Conservation (phyloP, 2,797 vertebrate species). For the Columba guinea region DNA sequence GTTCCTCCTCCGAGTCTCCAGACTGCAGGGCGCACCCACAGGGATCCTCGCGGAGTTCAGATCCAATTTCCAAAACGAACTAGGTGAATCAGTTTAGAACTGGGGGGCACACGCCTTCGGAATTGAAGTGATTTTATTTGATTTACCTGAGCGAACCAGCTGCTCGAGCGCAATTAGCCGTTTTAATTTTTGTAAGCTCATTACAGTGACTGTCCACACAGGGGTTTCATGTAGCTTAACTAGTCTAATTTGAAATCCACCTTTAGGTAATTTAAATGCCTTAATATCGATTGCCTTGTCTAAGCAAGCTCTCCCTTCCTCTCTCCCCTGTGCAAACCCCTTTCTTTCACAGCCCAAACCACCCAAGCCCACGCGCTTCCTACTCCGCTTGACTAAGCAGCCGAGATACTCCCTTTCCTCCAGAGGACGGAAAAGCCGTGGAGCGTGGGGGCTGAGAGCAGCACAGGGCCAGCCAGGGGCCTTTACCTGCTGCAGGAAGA, state of each 20-base stretch:
- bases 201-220: neutral
- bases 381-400: neutral
- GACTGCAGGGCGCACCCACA: neutral
- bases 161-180: neutral
- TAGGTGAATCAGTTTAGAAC: neutral
- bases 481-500: constrained; percentile 96
- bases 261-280: neutral
- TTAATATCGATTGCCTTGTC: neutral
- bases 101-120: neutral
- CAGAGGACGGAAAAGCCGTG: neutral
- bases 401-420: neutral
- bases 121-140: neutral
- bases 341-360: neutral
- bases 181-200: neutral
- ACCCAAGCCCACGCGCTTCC: neutral
- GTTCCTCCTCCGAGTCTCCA: neutral
- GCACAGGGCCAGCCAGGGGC: constrained; percentile 41
- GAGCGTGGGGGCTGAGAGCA: constrained; percentile 17
- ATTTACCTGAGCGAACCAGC: neutral
- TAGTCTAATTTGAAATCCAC: neutral
- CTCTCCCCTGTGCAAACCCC: neutral
- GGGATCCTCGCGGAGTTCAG: neutral
- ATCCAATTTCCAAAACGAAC: neutral
- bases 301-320: neutral
- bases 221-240: neutral